Evolutionary conservation across 2,113 vertebrate species (phyloP), one percentile per base, ranked within the genome.

Genomic region (Sturnira hondurensis): DNA sequence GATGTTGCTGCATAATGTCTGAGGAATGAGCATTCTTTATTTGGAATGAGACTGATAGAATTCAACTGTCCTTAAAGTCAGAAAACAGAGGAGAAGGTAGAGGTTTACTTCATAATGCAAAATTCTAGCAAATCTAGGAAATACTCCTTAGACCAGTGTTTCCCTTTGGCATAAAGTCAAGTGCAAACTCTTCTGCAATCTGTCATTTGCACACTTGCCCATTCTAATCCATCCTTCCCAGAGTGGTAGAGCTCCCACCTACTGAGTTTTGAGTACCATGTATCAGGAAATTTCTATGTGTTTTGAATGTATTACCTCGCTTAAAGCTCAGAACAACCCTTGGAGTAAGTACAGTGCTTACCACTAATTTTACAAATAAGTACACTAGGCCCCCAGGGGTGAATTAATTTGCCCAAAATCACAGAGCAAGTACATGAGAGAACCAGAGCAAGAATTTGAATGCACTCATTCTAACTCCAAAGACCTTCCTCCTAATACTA

Each of bases 1-100:
- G 81, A 74, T 86, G 76, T 89, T 93, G 71, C 50, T 80, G 41
- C 0, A 2, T 68, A 86, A 97, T 97, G 80, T 92, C 68, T 58
- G 52, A 58, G 63, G 38, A 95, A 89, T 3, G 4, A 77, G 84
- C 85, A 83, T 95, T 97, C 47, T 1, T 17, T 43, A 28, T 16
- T 67, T 61, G 33, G 19, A 54, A 92, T 45, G 52, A 86, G 3
- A 68, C 14, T 1, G 11, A 71, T 16, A 70, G 14, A 22, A 22
- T 1, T 70, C 26, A 76, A 58, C 54, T 14, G 19, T 28, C 28
- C 56, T 54, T 56, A 11, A 76, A 92, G 43, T 56, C 19, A 81
- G 52, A n/a, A 88, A 82, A 41, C 9, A 56, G 16, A n/a, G 83
- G 26, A 71, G 38, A 67, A 84, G 41, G 41, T 12, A 9, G 74